Evolutionary conservation across 2,113 vertebrate species (phyloP).

Genomic region (Rhinolophus ferrumequinum): DNA sequence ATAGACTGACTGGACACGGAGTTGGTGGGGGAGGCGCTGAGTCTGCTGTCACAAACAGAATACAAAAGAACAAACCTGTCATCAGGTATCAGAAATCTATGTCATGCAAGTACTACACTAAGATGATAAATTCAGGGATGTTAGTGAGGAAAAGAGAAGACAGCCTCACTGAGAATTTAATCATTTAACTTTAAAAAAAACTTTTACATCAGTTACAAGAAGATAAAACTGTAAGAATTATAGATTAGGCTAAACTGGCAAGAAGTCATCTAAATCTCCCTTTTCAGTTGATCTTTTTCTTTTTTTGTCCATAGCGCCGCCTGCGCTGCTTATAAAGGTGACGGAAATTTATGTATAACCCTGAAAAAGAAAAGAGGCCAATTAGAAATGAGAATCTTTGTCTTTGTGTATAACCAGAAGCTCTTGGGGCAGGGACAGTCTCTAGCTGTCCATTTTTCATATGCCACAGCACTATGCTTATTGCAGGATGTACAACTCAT

Average conservation of each 20-base stretch:
- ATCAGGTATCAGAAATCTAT: conserved; percentile 1
- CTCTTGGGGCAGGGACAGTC: not conserved
- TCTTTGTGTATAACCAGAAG: not conserved
- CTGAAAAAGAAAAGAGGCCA: conserved; percentile 80
- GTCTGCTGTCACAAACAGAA: conserved; percentile 4
- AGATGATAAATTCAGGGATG: conserved; percentile 73
- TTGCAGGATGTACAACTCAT: not conserved
- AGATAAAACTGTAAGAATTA: conserved; percentile 82
- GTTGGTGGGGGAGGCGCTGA: not conserved
- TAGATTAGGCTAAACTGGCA: conserved; percentile 72
- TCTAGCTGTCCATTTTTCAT: not conserved
- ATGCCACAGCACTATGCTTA: not conserved
- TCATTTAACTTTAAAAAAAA: conserved; percentile 81
- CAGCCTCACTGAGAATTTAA: conserved; percentile 68
- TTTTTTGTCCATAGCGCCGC: conserved; percentile 91
- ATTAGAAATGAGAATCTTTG: conserved; percentile 46
- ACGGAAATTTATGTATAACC: conserved; percentile 91
- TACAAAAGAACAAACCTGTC: conserved; percentile 64
- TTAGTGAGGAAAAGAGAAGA: conserved; percentile 64
- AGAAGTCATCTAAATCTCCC: conserved; percentile 63
- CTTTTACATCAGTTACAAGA: conserved; percentile 79
- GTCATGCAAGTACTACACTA: conserved; percentile 72
- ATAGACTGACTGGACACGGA: not conserved
- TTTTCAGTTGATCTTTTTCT: conserved; percentile 92
- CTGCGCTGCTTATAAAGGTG: conserved; percentile 96